Percentiles rank a stretch among this genome's conserved stretches.
Conservation (phyloP, 2,888 invertebrate species). For the Stramonita haemastoma region DNA sequence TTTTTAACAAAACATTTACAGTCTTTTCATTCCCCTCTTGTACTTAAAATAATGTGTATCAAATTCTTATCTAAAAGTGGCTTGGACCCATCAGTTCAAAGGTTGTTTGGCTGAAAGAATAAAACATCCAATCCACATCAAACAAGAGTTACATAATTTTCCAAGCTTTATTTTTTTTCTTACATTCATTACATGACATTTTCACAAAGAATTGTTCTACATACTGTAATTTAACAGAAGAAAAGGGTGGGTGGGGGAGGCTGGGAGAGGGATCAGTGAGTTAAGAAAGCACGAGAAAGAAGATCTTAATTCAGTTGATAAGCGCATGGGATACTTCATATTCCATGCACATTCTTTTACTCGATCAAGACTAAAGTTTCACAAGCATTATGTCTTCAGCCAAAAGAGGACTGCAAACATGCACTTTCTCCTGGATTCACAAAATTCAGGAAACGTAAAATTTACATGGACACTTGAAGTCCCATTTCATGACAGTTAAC, state of each 20-base stretch:
- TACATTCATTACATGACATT: slow-evolving; percentile 45
- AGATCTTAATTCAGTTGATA: slow-evolving; percentile 26
- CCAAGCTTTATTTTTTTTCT: slow-evolving; percentile 41
- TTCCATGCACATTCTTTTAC: slow-evolving; percentile 4
- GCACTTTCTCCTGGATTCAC: slow-evolving; percentile 1
- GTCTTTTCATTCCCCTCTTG: too few species aligned
- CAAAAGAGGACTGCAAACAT: neutral
- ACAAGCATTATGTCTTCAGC: neutral
- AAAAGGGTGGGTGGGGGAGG: neutral
- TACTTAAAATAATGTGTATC: too few species aligned
- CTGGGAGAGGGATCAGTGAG: slow-evolving; percentile 9
- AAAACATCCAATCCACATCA: neutral
- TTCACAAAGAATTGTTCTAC: slow-evolving; percentile 40
- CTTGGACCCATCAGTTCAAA: neutral
- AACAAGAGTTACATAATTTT: neutral
- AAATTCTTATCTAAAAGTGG: too few species aligned
- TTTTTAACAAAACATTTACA: too few species aligned
- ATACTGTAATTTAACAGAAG: neutral
- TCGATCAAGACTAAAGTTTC: neutral
- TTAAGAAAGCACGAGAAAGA: slow-evolving; percentile 12
- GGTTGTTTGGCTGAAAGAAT: neutral
- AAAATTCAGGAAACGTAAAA: slow-evolving; percentile 24
- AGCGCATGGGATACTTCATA: slow-evolving; percentile 37
- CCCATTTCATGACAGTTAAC: slow-evolving; percentile 24
- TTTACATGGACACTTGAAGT: slow-evolving; percentile 25